Conservation (phyloP, 1,140 invertebrate genomes). For the Gryon sp. region DNA sequence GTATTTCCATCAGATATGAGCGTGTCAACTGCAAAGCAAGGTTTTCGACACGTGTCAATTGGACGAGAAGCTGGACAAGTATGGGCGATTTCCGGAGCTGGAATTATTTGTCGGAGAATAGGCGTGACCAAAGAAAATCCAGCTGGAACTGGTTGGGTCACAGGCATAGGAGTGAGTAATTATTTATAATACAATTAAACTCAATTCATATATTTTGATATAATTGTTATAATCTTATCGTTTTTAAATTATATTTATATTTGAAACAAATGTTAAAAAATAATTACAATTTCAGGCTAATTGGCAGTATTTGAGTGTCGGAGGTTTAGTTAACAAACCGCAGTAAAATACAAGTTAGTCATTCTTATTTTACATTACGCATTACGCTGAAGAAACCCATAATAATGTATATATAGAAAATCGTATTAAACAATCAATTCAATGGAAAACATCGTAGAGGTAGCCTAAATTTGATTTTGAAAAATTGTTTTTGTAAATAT, state of each 20-base stretch:
- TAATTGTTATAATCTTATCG: too few species aligned
- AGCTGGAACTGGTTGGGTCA: slow-evolving; percentile 87
- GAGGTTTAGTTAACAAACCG: slow-evolving; percentile 66
- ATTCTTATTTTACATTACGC: neutral
- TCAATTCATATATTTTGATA: slow-evolving; percentile 4
- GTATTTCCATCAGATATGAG: slow-evolving; percentile 68
- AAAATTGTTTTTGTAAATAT: slow-evolving; percentile 18
- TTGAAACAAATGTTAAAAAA: slow-evolving; percentile 4
- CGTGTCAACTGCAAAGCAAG: slow-evolving; percentile 76
- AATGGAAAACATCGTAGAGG: too few species aligned
- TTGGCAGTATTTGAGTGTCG: slow-evolving; percentile 75
- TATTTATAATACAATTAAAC: neutral
- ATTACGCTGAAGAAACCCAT: too few species aligned
- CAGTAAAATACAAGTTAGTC: too few species aligned
- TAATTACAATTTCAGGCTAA: slow-evolving; percentile 71
- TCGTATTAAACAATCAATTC: too few species aligned
- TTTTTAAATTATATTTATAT: too few species aligned
- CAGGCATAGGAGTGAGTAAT: slow-evolving; percentile 83
- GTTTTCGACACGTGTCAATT: slow-evolving; percentile 84
- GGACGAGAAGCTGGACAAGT: slow-evolving; percentile 81
- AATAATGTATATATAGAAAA: too few species aligned
- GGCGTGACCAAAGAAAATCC: slow-evolving; percentile 86
- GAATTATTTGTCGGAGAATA: slow-evolving; percentile 85
- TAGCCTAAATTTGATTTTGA: too few species aligned
- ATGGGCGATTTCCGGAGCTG: slow-evolving; percentile 87